These are phyloP conservation scores for Mactra quadrangularis DNA, from an alignment of 1,140 invertebrate genomes.

Conservation along the genomic window DNA sequence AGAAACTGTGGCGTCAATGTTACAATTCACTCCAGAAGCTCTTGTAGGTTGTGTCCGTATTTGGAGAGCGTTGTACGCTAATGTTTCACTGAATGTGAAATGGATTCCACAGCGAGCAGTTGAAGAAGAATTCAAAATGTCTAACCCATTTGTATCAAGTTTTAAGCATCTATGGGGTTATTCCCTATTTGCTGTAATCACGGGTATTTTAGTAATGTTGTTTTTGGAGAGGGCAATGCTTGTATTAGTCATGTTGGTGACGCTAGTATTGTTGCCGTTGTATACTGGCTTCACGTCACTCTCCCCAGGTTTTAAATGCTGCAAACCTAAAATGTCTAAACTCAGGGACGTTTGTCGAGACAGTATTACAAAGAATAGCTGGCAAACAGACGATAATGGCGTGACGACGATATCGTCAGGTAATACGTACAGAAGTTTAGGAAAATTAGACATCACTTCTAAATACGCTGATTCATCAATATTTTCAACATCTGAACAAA, in stretches of 20 bases:
- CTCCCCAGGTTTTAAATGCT: conserved; percentile 61
- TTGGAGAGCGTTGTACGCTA: conserved; percentile 71
- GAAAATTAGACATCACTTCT: conserved; percentile 8
- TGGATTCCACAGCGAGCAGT: conserved; percentile 78
- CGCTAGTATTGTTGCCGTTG: conserved; percentile 69
- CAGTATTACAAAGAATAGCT: conserved; percentile 9
- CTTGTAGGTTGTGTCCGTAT: conserved; percentile 77
- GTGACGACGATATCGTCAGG: conserved; percentile 19
- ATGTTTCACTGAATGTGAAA: conserved; percentile 69
- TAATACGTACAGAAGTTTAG: conserved; percentile 46
- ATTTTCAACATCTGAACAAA: neutral
- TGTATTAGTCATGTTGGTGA: conserved; percentile 69
- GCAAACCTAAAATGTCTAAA: conserved; percentile 33
- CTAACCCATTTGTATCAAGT: conserved; percentile 77
- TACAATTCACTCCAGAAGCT: conserved; percentile 80
- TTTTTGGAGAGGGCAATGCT: conserved; percentile 66
- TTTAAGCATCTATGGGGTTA: conserved; percentile 77
- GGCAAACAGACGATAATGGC: conserved; percentile 6
- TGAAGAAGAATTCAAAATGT: conserved; percentile 76
- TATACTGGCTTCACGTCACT: conserved; percentile 77
- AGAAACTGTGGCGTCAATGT: conserved; percentile 76
- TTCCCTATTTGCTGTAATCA: conserved; percentile 65
- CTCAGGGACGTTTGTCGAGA: neutral
- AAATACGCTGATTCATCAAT: neutral
- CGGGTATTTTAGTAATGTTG: conserved; percentile 58